These are phyloP conservation scores for Leptatherina wallacei DNA, from an alignment of 2,797 vertebrate species.

Conservation along the genomic window DNA sequence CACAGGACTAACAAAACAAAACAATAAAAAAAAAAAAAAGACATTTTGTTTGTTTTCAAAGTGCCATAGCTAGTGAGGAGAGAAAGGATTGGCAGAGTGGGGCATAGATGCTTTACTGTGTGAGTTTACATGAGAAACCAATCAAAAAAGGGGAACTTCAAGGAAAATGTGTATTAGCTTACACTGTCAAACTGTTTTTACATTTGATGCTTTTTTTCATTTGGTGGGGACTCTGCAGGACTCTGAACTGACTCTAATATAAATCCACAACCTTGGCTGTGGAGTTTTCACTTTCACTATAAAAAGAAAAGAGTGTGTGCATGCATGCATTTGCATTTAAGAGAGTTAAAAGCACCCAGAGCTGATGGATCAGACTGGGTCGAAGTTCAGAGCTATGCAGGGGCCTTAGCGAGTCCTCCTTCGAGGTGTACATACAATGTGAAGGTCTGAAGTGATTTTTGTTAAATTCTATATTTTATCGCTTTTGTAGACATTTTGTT, in stretches of 20 bases:
- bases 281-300: conserved; percentile 43
- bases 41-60: conserved; percentile 76
- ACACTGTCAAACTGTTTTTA: conserved; percentile 72
- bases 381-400: conserved; percentile 75
- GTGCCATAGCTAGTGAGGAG: conserved; percentile 85
- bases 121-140: conserved; percentile 80
- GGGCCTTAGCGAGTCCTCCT: conserved; percentile 85
- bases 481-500: conserved; percentile 97
- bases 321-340: conserved; percentile 50
- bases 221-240: conserved; percentile 72
- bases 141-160: conserved; percentile 73
- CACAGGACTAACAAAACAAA: conserved; percentile 68
- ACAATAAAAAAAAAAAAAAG: conserved; percentile 41
- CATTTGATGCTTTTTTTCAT: conserved; percentile 70
- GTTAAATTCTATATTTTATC: conserved; percentile 94
- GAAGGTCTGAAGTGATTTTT: conserved; percentile 93
- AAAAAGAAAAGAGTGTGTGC: conserved; percentile 34
- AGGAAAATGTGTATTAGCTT: conserved; percentile 75
- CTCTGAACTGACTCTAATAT: conserved; percentile 71
- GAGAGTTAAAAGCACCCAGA: conserved; percentile 68
- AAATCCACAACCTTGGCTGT: conserved; percentile 55
- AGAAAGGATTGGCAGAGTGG: conserved; percentile 69
- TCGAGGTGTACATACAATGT: conserved; percentile 93
- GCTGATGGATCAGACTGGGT: conserved; percentile 63
- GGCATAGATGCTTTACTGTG: conserved; percentile 78